Base-by-base conservation (phyloP, 1,140 invertebrate species). In the Stenopsyche tienmushanensis region DNA sequence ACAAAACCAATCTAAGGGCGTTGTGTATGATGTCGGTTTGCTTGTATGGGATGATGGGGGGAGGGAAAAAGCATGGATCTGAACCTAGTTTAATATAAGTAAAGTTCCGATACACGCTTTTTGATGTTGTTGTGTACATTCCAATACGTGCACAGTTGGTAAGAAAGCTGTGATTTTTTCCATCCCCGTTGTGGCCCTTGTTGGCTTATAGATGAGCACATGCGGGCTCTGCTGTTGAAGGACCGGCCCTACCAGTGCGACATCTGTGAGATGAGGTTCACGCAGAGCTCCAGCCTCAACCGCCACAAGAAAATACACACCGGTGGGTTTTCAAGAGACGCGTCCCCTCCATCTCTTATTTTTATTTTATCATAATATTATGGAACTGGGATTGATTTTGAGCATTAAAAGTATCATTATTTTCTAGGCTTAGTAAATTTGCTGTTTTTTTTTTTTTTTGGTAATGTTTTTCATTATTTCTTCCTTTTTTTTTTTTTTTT, bases 221-320 rank as follows among this genome's bases (percentile, higher is more conserved):
- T 79, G 78, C 80, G 77, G 70, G 76, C 80, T 69, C 76, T 81
- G 78, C 72, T 78, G 78, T 78, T 75, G 78, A 80, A 80, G 70
- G 89, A 91, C 76, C 79, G 86, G 70, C 90, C 90, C 26, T 91
- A 89, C 78, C 83, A 86, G 81, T 93, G 91, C 79, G 85, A 88
- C 67, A 78, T 87, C 72, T 89, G 88, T 77, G 81, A 86, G 72
- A 89, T 89, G 77, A 81, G 87, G 75, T 90, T 90, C 80, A 88
- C 87, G 66, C 87, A 90, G 76, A 90, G 89, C 78, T 89, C 87
- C 73, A 89, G 88, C 76, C 78, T 90, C 70, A 87, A 91, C 81
- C 88, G 90, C 71, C 90, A 93, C 82, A 91, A 91, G 79, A 83
- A 90, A 72, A 89, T 90, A 73, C 90, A 92, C 76, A 90, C 88